Percentiles rank a stretch among this genome's conserved stretches.
These are phyloP conservation scores for Caenorhabditis doughertyi DNA, from an alignment of 2,888 invertebrate genomes.

Conservation along the genomic window DNA sequence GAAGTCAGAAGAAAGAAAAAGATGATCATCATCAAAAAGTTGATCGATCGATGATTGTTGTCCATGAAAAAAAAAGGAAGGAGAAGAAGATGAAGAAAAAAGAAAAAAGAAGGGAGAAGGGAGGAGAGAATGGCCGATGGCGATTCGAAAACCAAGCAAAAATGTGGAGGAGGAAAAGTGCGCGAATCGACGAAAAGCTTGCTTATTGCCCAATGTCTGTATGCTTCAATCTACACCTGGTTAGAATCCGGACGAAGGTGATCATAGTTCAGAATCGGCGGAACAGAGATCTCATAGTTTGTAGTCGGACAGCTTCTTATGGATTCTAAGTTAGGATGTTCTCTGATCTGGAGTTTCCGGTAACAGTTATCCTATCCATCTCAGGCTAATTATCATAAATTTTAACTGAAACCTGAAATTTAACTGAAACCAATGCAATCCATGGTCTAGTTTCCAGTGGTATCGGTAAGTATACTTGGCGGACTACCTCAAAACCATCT, in stretches of 20 bases:
- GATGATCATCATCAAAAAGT: slow-evolving; percentile 15
- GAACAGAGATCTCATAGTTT: not conserved
- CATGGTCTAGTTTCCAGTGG: too few species aligned
- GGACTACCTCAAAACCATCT: too few species aligned
- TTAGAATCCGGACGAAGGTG: too few species aligned
- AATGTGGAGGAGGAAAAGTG: slow-evolving; percentile 58
- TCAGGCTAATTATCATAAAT: too few species aligned
- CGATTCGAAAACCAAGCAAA: slow-evolving; percentile 65
- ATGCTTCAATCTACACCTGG: too few species aligned
- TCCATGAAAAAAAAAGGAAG: slow-evolving; percentile 45
- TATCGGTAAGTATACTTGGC: too few species aligned
- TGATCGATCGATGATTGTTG: slow-evolving; percentile 54
- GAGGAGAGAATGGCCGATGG: slow-evolving; percentile 49
- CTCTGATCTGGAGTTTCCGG: too few species aligned
- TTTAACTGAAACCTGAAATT: too few species aligned
- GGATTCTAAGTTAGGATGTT: too few species aligned
- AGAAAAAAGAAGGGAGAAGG: slow-evolving; percentile 5
- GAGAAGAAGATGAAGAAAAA: too few species aligned
- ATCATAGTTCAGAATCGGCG: not conserved
- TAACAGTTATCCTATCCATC: too few species aligned
- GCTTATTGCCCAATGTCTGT: slow-evolving; percentile 58
- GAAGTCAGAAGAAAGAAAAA: slow-evolving; percentile 1
- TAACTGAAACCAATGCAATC: too few species aligned
- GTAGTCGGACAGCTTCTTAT: not conserved
- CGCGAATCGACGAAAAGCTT: slow-evolving; percentile 63